phyloP scores from a whole-genome alignment of 1,140 invertebrate species.

The Homalodisca vitripennis region DNA sequence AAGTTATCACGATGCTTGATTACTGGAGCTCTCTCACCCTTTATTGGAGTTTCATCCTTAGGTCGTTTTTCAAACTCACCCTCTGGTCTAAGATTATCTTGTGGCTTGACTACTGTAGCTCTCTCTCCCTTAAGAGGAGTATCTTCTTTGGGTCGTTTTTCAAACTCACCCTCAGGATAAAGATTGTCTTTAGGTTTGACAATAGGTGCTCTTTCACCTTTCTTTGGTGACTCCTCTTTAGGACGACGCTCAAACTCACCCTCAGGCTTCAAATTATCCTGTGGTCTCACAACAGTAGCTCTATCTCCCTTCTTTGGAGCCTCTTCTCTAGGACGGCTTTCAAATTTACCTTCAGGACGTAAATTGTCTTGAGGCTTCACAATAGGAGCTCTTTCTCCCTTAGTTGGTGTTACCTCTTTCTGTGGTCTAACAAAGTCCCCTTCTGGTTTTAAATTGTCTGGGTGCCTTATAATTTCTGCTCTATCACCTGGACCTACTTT shows the following conservation, averaged over 20 bases:
- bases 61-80: constrained; percentile 54
- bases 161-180: constrained; percentile 48
- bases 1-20: constrained; percentile 59
- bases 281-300: constrained; percentile 47
- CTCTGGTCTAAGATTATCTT: constrained; percentile 59
- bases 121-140: constrained; percentile 44
- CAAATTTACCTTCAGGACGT: constrained; percentile 48
- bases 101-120: constrained; percentile 39
- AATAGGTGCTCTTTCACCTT: constrained; percentile 46
- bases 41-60: constrained; percentile 48
- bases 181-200: constrained; percentile 48
- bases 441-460: constrained; percentile 57
- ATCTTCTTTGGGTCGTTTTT: constrained; percentile 45
- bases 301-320: constrained; percentile 46
- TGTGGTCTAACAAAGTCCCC: constrained; percentile 57
- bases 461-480: constrained; percentile 38
- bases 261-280: constrained; percentile 56
- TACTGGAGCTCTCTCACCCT: constrained; percentile 50
- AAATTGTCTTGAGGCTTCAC: constrained; percentile 47
- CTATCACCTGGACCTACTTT: constrained; percentile 40
- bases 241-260: constrained; percentile 58
- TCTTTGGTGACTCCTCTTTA: constrained; percentile 43
- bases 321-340: constrained; percentile 36
- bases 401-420: constrained; percentile 52
- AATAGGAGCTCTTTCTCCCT: constrained; percentile 42